These are phyloP conservation scores for Halichoerus grypus DNA, from an alignment of 2,113 vertebrate species.

Conservation along the genomic window DNA sequence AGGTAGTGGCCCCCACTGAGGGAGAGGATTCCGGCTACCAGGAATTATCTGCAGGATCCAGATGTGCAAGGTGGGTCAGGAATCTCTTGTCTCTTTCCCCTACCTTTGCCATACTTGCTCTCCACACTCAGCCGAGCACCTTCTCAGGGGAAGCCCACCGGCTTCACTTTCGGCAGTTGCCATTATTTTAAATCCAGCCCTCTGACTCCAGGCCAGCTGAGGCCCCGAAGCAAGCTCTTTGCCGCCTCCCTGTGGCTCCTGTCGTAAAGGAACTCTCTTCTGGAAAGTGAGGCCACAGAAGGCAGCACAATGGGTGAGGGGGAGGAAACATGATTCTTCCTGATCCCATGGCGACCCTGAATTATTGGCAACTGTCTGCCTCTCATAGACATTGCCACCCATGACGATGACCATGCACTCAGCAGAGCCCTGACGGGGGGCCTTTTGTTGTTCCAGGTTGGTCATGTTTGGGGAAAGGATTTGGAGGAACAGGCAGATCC, in stretches of 20 bases:
- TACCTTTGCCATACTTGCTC: background rate
- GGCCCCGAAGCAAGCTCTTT: conserved; percentile 45
- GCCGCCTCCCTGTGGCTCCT: conserved; percentile 70
- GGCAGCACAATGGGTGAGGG: background rate
- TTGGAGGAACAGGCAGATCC: background rate
- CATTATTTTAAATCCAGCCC: background rate
- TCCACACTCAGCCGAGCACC: background rate
- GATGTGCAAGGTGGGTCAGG: background rate
- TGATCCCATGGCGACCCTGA: background rate
- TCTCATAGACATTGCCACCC: background rate
- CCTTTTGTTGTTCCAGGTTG: background rate
- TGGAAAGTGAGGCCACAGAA: background rate
- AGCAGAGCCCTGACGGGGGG: background rate
- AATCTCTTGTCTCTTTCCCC: background rate
- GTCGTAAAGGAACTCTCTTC: background rate
- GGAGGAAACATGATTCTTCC: background rate
- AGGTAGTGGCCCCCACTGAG: background rate
- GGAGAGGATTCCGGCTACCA: background rate
- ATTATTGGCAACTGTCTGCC: background rate
- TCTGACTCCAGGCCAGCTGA: background rate
- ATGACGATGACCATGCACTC: background rate
- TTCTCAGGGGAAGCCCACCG: background rate
- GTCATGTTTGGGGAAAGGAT: background rate
- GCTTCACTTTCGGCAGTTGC: background rate
- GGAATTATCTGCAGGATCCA: background rate